Base-by-base conservation (phyloP, 2,113 vertebrate genomes). In the Vidua chalybeata region DNA sequence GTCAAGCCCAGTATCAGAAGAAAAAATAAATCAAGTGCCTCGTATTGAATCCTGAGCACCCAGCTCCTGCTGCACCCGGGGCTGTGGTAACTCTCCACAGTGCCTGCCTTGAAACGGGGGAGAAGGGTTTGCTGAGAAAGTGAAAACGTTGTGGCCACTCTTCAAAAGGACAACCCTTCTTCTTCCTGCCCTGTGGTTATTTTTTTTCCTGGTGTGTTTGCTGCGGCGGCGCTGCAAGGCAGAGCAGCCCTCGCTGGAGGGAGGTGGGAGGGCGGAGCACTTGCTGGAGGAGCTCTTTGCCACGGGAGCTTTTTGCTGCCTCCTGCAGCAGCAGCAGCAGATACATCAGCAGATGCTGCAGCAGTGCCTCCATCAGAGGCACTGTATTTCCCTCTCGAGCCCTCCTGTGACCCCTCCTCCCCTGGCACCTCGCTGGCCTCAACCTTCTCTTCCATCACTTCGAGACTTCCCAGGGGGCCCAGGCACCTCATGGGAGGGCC, bases 401-500 rank as follows among this genome's bases (percentile, higher is more conserved):
- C 23, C 26, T 61, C 45, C 51, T 14, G 1, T 23, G 3, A 4
- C 35, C 72, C 37, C 37, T 84, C 52, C 49, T 86, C 77, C 75
- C 43, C 16, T 5, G 78, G 71, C 61, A 59, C 39, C 71, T 84
- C 1, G 0, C 51, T 49, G 30, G 31, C 46, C 45, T 54, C 55
- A 2, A 0, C 79, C 79, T 88, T 73, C 5, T 0, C 52, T 63
- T 22, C 63, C 48, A 5, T 26, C 6, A 8, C 51, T 78, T n/a
- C 0, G 0, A 55, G 76, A 21, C 43, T 20, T 20, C 31, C 46
- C 0, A 0, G 69, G 13, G 14, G 55, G 1, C 1, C 23, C 72
- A 39, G 63, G 10, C 13, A 3, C 33, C 27, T 41, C 1, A 0
- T 5, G 3, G 85, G 23, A 71, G n/a, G 48, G 14, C 4, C 3